Evolutionary conservation across 2,797 vertebrate genomes (phyloP).

Genomic region (Chromobotia macracanthus): DNA sequence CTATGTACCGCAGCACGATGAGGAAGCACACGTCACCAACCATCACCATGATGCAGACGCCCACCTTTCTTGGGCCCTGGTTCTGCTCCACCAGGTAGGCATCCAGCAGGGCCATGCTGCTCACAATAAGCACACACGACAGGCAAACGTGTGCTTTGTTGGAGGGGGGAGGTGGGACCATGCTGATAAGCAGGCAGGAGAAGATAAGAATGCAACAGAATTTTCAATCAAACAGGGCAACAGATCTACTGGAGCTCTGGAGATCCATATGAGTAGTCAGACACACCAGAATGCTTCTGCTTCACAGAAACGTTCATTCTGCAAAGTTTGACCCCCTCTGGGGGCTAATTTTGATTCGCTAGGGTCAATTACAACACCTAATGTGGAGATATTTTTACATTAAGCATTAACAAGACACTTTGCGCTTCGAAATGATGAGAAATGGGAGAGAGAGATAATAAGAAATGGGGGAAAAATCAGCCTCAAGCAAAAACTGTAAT

Average conservation of each 20-base stretch:
- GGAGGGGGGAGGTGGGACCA: constrained; percentile 67
- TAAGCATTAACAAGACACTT: background rate
- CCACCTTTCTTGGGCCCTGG: constrained; percentile 80
- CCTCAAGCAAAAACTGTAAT: constrained; percentile 13
- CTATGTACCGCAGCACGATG: constrained; percentile 84
- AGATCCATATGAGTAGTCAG: constrained; percentile 2
- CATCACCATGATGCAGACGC: constrained; percentile 83
- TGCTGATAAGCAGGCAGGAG: constrained; percentile 41
- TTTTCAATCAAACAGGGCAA: background rate
- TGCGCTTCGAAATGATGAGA: background rate
- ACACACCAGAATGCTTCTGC: background rate
- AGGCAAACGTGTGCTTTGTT: constrained; percentile 74
- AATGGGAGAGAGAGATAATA: background rate
- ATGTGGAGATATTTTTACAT: background rate
- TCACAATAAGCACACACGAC: constrained; percentile 76
- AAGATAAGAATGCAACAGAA: background rate
- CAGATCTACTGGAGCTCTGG: background rate
- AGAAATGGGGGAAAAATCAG: background rate
- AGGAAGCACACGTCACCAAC: constrained; percentile 87
- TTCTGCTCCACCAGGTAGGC: constrained; percentile 85
- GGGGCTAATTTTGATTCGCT: background rate
- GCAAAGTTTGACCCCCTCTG: background rate
- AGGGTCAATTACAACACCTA: background rate
- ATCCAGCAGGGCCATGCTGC: constrained; percentile 81
- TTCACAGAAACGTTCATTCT: no score